Conservation (phyloP, 2,113 vertebrate genomes). For the Grammomys surdaster region DNA sequence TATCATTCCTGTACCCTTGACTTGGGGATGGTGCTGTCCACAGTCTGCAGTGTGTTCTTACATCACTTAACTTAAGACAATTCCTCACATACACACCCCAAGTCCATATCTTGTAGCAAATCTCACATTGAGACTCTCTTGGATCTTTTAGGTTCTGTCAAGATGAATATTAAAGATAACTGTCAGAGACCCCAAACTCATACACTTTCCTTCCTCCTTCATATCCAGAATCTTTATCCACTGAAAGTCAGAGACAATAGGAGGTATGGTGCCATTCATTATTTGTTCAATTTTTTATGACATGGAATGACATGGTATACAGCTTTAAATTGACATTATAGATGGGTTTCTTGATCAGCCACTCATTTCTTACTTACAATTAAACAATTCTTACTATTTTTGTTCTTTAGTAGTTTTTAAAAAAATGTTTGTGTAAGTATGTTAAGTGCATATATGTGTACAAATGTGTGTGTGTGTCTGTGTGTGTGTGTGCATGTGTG, state of each 20-base stretch:
- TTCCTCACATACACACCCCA: neutral
- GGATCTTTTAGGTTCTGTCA: neutral
- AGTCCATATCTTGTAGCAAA: neutral
- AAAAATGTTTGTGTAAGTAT: neutral
- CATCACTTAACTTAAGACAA: neutral
- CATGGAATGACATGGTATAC: neutral
- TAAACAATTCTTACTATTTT: neutral
- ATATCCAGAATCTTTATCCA: neutral
- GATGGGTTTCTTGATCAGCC: neutral
- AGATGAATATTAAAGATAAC: neutral
- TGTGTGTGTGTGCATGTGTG: neutral
- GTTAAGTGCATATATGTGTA: neutral
- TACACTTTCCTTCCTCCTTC: neutral
- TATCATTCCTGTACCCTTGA: neutral
- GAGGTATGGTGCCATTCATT: neutral
- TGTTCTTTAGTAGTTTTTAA: neutral
- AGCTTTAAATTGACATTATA: neutral
- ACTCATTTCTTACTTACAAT: neutral
- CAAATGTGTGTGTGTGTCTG: neutral
- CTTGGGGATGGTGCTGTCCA: neutral
- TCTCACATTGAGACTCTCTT: neutral
- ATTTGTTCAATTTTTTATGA: neutral
- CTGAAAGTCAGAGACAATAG: neutral
- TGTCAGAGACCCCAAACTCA: neutral
- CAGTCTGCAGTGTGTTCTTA: too few species aligned